Conservation (phyloP, 1,140 invertebrate genomes). For the Halesus radiatus region DNA sequence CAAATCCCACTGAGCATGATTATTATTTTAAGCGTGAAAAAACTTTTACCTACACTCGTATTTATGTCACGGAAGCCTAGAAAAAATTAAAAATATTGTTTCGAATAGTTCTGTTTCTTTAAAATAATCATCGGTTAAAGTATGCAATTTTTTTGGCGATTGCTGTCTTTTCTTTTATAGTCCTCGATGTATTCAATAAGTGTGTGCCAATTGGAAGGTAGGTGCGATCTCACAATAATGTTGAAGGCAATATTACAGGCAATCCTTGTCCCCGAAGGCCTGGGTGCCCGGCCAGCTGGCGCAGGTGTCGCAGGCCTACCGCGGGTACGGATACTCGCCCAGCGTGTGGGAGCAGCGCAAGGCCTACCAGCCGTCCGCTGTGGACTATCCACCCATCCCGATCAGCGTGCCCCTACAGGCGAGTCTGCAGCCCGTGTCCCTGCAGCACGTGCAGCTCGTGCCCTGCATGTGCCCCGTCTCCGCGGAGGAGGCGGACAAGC, state of each 20-base stretch:
- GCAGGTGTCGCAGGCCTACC: slow-evolving; percentile 60
- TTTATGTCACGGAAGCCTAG: no score
- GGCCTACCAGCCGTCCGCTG: slow-evolving; percentile 63
- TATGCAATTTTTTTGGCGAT: no score
- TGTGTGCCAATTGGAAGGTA: not conserved
- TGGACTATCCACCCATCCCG: slow-evolving; percentile 63
- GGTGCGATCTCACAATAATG: not conserved
- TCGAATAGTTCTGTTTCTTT: no score
- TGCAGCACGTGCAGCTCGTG: slow-evolving; percentile 70
- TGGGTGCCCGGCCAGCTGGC: slow-evolving; percentile 45
- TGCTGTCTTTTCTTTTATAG: no score
- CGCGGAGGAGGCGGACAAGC: slow-evolving; percentile 68
- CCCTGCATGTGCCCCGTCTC: slow-evolving; percentile 72
- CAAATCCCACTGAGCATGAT: no score
- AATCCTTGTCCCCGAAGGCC: slow-evolving; percentile 40
- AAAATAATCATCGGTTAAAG: no score
- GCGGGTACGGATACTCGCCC: slow-evolving; percentile 66
- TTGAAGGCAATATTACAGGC: slow-evolving; percentile 21
- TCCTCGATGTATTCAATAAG: no score
- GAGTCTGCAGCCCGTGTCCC: slow-evolving; percentile 66
- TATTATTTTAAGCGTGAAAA: no score
- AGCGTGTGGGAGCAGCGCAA: slow-evolving; percentile 64
- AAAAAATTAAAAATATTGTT: no score
- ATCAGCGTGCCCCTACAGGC: slow-evolving; percentile 69
- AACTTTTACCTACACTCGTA: no score